Evolutionary conservation across 2,888 invertebrate species (phyloP).

Genomic region (Amitus sp.): DNA sequence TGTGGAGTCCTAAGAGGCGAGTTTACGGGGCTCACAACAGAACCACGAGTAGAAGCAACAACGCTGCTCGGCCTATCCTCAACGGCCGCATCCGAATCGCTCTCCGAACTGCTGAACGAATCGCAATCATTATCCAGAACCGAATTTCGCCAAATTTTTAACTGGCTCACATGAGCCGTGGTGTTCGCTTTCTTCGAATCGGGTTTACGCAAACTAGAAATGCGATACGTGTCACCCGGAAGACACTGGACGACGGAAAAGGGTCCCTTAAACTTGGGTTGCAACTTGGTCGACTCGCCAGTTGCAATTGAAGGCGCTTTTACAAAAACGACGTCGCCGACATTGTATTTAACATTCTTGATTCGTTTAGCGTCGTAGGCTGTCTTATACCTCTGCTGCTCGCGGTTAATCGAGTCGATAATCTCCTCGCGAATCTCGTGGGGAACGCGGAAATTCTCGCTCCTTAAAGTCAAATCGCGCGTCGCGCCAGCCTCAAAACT

Average conservation of each 20-base stretch:
- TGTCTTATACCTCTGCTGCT: constrained; percentile 8
- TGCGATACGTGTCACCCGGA: constrained; percentile 13
- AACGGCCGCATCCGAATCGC: no score
- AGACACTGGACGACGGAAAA: constrained; percentile 7
- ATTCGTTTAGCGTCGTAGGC: constrained; percentile 10
- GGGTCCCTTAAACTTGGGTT: constrained; percentile 17
- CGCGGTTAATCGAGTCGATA: constrained; percentile 11
- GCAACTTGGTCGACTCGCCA: constrained; percentile 21
- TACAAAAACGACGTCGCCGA: constrained; percentile 20
- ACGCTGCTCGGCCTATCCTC: no score
- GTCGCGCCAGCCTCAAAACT: constrained; percentile 9
- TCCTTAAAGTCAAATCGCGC: background rate
- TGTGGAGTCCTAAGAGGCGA: no score
- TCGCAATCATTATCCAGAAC: no score
- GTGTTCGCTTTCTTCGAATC: background rate
- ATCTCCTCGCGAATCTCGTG: constrained; percentile 11
- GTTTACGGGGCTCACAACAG: no score
- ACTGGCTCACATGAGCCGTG: constrained; percentile 22
- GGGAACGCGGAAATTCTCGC: no score
- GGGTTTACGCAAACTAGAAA: background rate
- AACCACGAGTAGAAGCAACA: no score
- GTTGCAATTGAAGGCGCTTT: constrained; percentile 13
- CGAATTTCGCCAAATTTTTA: constrained; percentile 26
- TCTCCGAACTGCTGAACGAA: no score
- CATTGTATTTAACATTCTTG: constrained; percentile 8